Conservation (phyloP, 2,113 vertebrate genomes). For the Sturnus vulgaris region DNA sequence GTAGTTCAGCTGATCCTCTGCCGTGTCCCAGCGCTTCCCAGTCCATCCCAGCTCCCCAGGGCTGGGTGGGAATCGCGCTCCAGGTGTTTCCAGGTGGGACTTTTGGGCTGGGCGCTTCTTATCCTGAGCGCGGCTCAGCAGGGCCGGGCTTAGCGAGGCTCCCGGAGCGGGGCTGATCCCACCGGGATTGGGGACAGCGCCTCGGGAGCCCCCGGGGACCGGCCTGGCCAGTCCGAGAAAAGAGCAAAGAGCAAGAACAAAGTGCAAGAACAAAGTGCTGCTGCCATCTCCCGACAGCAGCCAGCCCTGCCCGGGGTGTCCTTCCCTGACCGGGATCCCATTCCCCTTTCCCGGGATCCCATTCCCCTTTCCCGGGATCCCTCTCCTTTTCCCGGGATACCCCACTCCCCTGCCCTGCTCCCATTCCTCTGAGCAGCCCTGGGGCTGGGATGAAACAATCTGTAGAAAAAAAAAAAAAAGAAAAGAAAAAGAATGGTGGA, state of each 20-base stretch:
- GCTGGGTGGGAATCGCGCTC: accelerated
- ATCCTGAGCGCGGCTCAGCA: accelerated
- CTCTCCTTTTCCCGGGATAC: too few relatives aligned
- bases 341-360: too few relatives aligned
- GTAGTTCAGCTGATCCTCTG: accelerated
- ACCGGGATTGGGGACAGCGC: accelerated
- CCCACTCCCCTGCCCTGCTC: neutral
- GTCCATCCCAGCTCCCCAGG: neutral
- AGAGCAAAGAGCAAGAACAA: neutral
- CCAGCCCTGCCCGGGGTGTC: neutral
- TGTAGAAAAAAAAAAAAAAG: accelerated
- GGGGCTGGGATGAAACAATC: accelerated
- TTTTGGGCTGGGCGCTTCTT: accelerated
- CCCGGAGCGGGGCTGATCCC: neutral
- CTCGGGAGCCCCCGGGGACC: neutral
- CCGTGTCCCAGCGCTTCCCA: neutral
- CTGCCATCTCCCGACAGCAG: constrained; percentile 48
- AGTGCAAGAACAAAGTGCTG: constrained; percentile 34
- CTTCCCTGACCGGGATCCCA: neutral
- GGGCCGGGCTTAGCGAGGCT: neutral
- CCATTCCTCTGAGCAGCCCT: accelerated
- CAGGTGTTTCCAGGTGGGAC: accelerated
- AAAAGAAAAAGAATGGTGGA: accelerated
- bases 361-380: too few relatives aligned
- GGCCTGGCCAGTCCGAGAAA: neutral